Conservation (phyloP, 2,797 vertebrate genomes). For the Brotula barbata region DNA sequence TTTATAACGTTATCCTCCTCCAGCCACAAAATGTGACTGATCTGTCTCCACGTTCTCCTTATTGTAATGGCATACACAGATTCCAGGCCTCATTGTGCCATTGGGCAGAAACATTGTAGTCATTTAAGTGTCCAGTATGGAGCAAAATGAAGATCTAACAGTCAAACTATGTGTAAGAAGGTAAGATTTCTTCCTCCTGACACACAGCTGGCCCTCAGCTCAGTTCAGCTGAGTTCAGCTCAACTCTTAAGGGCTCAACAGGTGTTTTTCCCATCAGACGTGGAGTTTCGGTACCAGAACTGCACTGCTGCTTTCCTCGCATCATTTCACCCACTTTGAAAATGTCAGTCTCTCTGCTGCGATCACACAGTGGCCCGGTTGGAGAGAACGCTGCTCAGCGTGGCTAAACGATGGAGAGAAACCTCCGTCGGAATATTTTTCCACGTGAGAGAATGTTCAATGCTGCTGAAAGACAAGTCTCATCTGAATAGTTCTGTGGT, state of each 20-base stretch:
- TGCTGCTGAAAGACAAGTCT: not conserved
- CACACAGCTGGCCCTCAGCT: conserved; percentile 37
- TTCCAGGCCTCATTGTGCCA: too few species aligned
- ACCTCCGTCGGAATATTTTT: conserved; percentile 12
- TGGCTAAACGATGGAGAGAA: not conserved
- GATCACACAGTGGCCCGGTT: not conserved
- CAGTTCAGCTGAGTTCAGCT: conserved; percentile 25
- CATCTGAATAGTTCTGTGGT: not conserved
- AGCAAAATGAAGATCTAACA: too few species aligned
- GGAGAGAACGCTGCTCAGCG: conserved; percentile 2
- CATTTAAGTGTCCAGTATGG: not conserved
- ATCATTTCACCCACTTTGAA: conserved; percentile 4
- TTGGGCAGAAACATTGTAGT: not conserved
- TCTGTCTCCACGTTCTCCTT: too few species aligned
- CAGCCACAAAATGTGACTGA: too few species aligned
- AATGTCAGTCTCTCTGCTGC: conserved; percentile 11
- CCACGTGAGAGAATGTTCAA: not conserved
- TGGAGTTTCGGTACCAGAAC: conserved; percentile 13
- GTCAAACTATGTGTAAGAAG: not conserved
- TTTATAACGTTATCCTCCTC: too few species aligned
- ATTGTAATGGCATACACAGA: too few species aligned
- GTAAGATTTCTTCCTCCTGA: conserved; percentile 13
- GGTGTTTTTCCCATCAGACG: conserved; percentile 65
- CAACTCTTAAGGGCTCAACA: conserved; percentile 37
- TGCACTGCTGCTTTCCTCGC: conserved; percentile 7